These are phyloP conservation scores for Eciton burchellii DNA, from an alignment of 1,140 invertebrate species.

Conservation along the genomic window DNA sequence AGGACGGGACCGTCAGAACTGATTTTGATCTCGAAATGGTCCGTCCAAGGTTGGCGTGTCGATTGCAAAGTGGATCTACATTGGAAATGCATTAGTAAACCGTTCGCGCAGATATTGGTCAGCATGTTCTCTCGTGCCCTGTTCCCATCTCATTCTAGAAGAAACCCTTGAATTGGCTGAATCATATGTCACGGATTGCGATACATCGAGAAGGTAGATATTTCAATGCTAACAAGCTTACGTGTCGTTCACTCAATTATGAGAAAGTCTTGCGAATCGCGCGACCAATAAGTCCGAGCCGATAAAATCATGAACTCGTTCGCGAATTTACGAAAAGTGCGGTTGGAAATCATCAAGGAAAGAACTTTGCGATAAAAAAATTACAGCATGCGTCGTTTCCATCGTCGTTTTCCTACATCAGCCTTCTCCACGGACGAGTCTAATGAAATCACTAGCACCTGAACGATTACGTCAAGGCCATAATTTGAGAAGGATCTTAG, in stretches of 20 bases:
- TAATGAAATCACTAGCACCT: slow-evolving; percentile 24
- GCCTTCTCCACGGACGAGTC: slow-evolving; percentile 21
- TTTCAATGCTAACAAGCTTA: background rate
- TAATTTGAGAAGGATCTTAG: slow-evolving; percentile 57
- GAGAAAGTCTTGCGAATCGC: background rate
- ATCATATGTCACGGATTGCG: background rate
- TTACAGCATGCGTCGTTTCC: background rate
- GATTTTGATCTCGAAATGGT: slow-evolving; percentile 41
- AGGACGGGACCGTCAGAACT: slow-evolving; percentile 21
- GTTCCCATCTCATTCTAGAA: background rate
- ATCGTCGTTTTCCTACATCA: no score
- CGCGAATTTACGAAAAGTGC: background rate
- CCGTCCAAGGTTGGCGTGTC: slow-evolving; percentile 49
- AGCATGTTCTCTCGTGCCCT: background rate
- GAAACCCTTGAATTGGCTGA: background rate
- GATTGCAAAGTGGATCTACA: slow-evolving; percentile 76
- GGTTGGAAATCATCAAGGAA: background rate
- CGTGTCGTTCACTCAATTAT: background rate
- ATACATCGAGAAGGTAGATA: background rate
- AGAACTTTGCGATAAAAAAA: background rate
- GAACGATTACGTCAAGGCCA: background rate
- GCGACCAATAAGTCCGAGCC: background rate
- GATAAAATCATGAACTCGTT: background rate
- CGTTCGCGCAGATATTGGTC: slow-evolving; percentile 8
- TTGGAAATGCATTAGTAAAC: slow-evolving; percentile 75